A percentile compares a stretch with the other conserved stretches of the same genome.
These are phyloP conservation scores for Chlorops oryzae DNA, from an alignment of 1,140 invertebrate species.

Conservation along the genomic window DNA sequence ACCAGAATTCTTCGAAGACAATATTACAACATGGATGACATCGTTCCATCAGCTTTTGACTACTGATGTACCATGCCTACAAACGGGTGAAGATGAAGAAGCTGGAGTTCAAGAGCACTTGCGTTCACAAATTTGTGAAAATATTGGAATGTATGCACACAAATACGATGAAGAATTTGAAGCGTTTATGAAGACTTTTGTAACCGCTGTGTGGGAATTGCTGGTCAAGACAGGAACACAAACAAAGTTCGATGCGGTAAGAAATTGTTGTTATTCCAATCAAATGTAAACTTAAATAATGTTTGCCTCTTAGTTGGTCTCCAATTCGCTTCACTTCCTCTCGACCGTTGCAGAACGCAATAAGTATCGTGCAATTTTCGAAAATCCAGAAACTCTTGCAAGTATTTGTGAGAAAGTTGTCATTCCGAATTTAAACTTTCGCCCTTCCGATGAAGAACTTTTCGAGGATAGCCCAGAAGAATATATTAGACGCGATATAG, in stretches of 20 bases:
- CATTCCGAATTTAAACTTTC: constrained; percentile 95
- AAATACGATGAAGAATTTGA: constrained; percentile 98
- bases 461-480: constrained; percentile 98
- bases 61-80: constrained; percentile 67
- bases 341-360: constrained; percentile 87
- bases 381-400: constrained; percentile 76
- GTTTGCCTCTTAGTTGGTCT: constrained; percentile 68
- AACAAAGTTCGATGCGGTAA: constrained; percentile 86
- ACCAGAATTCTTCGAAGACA: constrained; percentile 98
- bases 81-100: constrained; percentile 74
- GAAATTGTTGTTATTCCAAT: constrained; percentile 27
- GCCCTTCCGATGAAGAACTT: constrained; percentile 89
- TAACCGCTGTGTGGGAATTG: constrained; percentile 87
- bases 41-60: constrained; percentile 78
- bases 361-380: constrained; percentile 83
- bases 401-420: constrained; percentile 96
- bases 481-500: constrained; percentile 94
- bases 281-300: not conserved
- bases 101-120: constrained; percentile 85
- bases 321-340: constrained; percentile 91
- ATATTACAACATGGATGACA: constrained; percentile 91
- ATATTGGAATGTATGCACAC: constrained; percentile 87
- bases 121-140: constrained; percentile 93
- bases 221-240: constrained; percentile 75
- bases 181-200: constrained; percentile 80